Evolutionary conservation across 2,888 invertebrate species (phyloP).

Genomic region (Pomacea canaliculata): DNA sequence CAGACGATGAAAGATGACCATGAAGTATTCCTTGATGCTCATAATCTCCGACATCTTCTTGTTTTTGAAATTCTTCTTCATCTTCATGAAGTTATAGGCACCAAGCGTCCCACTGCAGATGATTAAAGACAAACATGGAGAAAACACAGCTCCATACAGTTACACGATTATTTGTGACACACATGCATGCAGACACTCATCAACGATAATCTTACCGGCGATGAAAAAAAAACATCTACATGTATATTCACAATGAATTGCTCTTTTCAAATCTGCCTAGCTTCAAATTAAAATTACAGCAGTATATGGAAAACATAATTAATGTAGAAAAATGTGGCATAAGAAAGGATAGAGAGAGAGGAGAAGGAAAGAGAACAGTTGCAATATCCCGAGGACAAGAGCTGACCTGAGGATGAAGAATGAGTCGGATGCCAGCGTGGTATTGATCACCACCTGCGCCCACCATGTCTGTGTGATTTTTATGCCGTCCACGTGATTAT

Average conservation of each 20-base stretch:
- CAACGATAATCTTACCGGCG: too few relatives aligned
- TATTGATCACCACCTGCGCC: constrained; percentile 37
- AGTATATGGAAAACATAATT: neutral
- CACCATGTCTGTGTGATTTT: constrained; percentile 34
- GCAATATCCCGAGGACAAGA: too few relatives aligned
- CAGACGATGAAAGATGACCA: constrained; percentile 28
- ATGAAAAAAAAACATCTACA: too few relatives aligned
- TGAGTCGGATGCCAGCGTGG: constrained; percentile 33
- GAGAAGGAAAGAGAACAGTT: too few relatives aligned
- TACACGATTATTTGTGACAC: neutral
- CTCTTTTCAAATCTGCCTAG: too few relatives aligned
- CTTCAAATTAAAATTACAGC: neutral
- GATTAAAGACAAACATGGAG: neutral
- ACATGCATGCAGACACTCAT: too few relatives aligned
- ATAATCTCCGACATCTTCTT: constrained; percentile 14
- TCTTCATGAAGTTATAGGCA: constrained; percentile 25
- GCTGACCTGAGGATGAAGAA: constrained; percentile 34
- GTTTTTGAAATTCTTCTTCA: constrained; percentile 15
- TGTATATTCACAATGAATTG: too few relatives aligned
- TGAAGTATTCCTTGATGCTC: constrained; percentile 12
- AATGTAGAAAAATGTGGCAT: too few relatives aligned
- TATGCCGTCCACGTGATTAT: constrained; percentile 35
- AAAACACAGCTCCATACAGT: too few relatives aligned
- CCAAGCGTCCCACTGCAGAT: constrained; percentile 24
- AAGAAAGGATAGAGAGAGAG: neutral